Evolutionary conservation across 2,113 vertebrate species (phyloP).

Genomic region (Nymphicus hollandicus): DNA sequence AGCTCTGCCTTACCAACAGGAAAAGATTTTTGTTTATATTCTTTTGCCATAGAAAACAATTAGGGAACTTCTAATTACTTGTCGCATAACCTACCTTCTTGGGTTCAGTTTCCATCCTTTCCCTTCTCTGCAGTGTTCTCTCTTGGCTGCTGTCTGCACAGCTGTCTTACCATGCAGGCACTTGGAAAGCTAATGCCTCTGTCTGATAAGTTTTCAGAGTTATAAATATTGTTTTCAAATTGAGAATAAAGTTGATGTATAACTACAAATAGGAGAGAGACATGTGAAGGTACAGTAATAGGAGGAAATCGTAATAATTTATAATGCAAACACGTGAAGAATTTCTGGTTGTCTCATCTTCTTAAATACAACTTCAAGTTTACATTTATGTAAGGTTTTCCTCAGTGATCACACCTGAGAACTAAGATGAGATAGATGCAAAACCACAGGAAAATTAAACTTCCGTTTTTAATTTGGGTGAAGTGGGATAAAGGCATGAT

Average conservation of each 20-base stretch:
- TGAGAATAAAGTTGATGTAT: not conserved
- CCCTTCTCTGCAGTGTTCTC: not conserved
- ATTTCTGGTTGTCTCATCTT: not conserved
- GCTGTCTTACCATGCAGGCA: not conserved
- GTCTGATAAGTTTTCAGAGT: not conserved
- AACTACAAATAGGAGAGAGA: not conserved
- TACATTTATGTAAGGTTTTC: not conserved
- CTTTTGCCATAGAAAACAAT: slow-evolving; percentile 19
- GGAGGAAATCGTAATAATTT: not conserved
- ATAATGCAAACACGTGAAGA: not conserved
- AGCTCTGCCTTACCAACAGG: not conserved
- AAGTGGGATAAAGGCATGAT: not conserved
- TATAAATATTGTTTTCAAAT: not conserved
- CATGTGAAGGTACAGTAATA: not conserved
- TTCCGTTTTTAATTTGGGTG: not conserved
- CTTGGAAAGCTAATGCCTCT: not conserved
- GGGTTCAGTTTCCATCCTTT: not conserved
- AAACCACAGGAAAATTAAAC: not conserved
- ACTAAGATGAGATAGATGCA: not conserved
- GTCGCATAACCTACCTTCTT: not conserved
- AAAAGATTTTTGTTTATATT: slow-evolving; percentile 9
- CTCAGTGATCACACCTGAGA: not conserved
- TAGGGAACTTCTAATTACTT: not conserved
- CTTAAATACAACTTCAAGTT: not conserved
- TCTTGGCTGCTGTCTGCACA: not conserved